Base-by-base conservation (phyloP, 2,888 invertebrate species). In the Agapostemon virescens region DNA sequence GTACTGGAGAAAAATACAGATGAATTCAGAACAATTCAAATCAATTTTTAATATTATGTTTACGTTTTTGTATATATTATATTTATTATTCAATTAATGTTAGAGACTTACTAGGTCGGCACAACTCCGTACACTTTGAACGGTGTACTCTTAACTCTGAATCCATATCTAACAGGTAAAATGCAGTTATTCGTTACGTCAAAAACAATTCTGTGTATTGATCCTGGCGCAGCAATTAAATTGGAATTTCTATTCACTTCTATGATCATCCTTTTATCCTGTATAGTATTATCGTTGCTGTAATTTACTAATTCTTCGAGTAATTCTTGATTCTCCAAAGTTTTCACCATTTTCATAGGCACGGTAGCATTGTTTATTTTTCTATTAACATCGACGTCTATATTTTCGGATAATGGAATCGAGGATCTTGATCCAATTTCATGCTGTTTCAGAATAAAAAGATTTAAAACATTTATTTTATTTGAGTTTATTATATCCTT, bases 171-270 rank as follows among this genome's bases (percentile, higher is more conserved):
- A 94, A 94, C 0, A 93, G 90, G 82, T 93, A 94, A 15, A 94
- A 94, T n/a, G 94, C 94, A 91, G 58, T 94, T 95, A 92, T 97
- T 97, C 0, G 95, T 96, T 0, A 97, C 95, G 92, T 96, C 96
- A 88, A 96, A 97, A 80, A 95, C 94, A n/a, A 97, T 88, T 93
- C 87, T 86, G 49, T 90, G 87, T 58, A 75, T 42, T 5, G 86
- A 85, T 26, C 90, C 91, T 20, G 92, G 90, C 26, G 77, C 81
- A 2, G 88, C 90, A 4, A 91, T 83, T 17, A 93, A 85, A 74
- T 87, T 89, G 0, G 90, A 89, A 0, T 87, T 88, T 4, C 87
- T 77, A 63, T 89, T 89, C 1, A 93, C 70, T 45, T 93, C 91
- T 17, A 93, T 84, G 0, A 74, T 79, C 63, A 83, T 79, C 15